Conservation (phyloP, 2,113 vertebrate genomes). For the Bubo blakistoni region DNA sequence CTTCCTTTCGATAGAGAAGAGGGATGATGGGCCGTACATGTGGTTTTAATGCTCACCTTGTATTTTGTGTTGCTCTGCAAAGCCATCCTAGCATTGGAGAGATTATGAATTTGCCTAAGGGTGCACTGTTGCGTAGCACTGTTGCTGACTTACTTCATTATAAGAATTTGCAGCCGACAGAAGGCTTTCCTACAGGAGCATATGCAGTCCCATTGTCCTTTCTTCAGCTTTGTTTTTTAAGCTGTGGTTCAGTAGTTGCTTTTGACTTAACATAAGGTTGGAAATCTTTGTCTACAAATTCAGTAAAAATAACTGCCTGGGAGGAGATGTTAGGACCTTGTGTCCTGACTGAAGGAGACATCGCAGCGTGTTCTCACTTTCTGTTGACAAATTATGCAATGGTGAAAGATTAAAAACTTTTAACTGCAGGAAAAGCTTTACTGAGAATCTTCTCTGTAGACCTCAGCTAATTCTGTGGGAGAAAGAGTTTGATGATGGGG, state of each 20-base stretch:
- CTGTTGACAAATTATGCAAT: neutral
- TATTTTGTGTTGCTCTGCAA: neutral
- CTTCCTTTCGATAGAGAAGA: neutral
- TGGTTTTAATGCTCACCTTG: neutral
- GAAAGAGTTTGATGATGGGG: neutral
- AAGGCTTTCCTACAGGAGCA: neutral
- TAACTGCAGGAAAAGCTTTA: neutral
- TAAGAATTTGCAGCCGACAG: neutral
- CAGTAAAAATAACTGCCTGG: neutral
- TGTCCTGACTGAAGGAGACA: neutral
- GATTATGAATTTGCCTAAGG: neutral
- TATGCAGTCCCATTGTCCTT: neutral
- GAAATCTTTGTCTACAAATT: neutral
- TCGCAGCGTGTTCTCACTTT: accelerated
- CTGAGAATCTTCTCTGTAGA: neutral
- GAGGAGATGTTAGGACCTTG: neutral
- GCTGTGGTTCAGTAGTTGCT: neutral
- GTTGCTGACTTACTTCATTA: neutral
- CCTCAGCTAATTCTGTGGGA: neutral
- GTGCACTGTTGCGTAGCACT: neutral
- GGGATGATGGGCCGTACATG: neutral
- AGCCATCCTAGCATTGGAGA: neutral
- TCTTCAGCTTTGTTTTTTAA: neutral
- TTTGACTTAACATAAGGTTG: neutral
- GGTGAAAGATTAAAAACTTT: neutral